Evolutionary conservation across 1,140 invertebrate species (phyloP), one percentile per base, ranked within the genome.

Genomic region (Whitmania pigra): DNA sequence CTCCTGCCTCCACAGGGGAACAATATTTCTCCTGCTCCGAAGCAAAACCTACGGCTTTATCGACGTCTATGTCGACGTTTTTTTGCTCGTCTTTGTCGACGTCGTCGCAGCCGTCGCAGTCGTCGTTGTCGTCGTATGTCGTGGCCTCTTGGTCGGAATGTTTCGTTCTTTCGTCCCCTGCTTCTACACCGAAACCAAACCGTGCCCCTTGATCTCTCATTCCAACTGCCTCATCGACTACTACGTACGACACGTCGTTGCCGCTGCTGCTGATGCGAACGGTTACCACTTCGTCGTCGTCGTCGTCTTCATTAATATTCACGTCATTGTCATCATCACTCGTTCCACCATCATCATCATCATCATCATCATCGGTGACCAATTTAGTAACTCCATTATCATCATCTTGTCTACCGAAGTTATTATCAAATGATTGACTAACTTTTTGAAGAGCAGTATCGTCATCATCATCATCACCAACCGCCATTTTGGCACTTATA

Each of bases 131-230:
- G 57, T 63, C 29, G 57, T 63, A 36, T n/a, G 31, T 3, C 2
- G 2, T 36, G 6, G 31, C 11, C 6, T 63, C 29, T 22, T n/a
- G n/a, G n/a, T 63, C 29, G 57, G 31, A 36, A 3, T 36, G 31
- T 36, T 63, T 63, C 22, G 11, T 63, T 22, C 29, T 63, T 7
- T 63, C 29, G 57, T 63, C 29, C 11, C 57, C 22, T 22, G 88
- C 77, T 91, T 91, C 75, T 87, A 86, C 31, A 91, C 87, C 40
- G 85, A 82, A 73, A 67, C 60, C 73, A 53, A 18, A 71, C 71
- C 4, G 69, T 72, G 25, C 36, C 22, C 22, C 29, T 4, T 7
- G 22, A 31, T 63, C 57, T 22, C 57, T 63, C 29, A 0, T 18
- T 63, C 29, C 29, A 18, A n/a, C 57, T 6, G 11, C 57, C 9